Conservation (phyloP, 2,113 vertebrate species). For the Nymphicus hollandicus region DNA sequence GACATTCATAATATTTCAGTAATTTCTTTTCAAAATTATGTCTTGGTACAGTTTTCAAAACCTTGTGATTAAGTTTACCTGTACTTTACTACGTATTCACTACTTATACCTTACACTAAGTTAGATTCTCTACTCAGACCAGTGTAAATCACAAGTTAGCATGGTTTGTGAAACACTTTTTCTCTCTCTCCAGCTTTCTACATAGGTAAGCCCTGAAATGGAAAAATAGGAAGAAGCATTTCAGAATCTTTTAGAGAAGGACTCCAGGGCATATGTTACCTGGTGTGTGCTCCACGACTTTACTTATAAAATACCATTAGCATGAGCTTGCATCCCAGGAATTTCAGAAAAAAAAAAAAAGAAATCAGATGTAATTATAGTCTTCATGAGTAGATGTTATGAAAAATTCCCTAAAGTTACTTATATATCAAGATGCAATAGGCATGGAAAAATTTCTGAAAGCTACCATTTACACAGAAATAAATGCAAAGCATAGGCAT, state of each 20-base stretch:
- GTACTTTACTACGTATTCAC: neutral
- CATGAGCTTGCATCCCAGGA: neutral
- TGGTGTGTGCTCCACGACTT: neutral
- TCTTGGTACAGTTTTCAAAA: neutral
- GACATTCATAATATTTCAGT: neutral
- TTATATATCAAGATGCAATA: neutral
- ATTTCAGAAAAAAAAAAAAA: neutral
- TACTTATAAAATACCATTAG: neutral
- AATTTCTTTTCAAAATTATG: neutral
- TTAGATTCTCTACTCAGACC: neutral
- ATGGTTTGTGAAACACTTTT: neutral
- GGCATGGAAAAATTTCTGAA: neutral
- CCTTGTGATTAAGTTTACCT: neutral
- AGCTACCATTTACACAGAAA: neutral
- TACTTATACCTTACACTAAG: neutral
- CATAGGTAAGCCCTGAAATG: neutral
- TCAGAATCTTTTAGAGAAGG: neutral
- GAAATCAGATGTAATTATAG: neutral
- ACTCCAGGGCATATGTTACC: neutral
- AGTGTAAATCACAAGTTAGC: neutral
- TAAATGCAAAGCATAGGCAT: neutral
- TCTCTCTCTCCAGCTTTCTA: neutral
- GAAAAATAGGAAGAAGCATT: neutral
- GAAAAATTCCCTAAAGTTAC: neutral
- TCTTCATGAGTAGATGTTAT: neutral